Base-by-base conservation (phyloP, 2,113 vertebrate species). In the Xenopus tropicalis region DNA sequence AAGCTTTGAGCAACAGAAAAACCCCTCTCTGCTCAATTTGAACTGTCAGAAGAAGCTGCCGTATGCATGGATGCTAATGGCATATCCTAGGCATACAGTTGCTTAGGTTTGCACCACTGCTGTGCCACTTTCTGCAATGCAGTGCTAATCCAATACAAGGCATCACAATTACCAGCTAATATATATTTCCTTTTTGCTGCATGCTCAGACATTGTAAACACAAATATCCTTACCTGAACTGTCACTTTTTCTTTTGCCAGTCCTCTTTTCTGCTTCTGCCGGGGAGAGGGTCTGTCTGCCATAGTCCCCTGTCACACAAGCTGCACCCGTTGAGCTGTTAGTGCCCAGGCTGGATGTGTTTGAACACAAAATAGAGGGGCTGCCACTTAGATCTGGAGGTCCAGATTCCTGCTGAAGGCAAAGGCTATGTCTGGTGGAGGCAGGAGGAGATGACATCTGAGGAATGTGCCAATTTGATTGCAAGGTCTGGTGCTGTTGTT, bases 191-290 rank as follows among this genome's bases (percentile, higher is more conserved):
- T 4, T 37, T 48, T 48, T 48, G 16, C 12, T 48, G 46, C 46
- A 4, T 48, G 46, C 46, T 14, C 6, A 11, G 46, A 14, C 46
- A 48, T 48, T 48, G 16, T 48, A 48, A 48, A 48, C 46, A 48
- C 46, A 48, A 14, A 13, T 5, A 48, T 37, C 74, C 87, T 92
- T 92, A 99, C 97, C 97, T 94, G 95, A 97, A 80, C 95, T 96
- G 87, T 99, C 96, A 86, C 95, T 96, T 89, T 98, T 98, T 83
- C 96, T 91, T 79, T 99, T 98, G 79, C 90, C 77, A 62, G 85
- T 91, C 78, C 96, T 89, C 88, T 98, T 99, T 86, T 99, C 96
- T 0, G 91, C 94, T 82, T 99, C 97, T 21, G 89, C 91, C 11
- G 97, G 94, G 74, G 94, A 98, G 84, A 96, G 86, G 69, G 94